These are phyloP conservation scores for Ormyrus rosae DNA, from an alignment of 2,888 invertebrate genomes.

Conservation along the genomic window DNA sequence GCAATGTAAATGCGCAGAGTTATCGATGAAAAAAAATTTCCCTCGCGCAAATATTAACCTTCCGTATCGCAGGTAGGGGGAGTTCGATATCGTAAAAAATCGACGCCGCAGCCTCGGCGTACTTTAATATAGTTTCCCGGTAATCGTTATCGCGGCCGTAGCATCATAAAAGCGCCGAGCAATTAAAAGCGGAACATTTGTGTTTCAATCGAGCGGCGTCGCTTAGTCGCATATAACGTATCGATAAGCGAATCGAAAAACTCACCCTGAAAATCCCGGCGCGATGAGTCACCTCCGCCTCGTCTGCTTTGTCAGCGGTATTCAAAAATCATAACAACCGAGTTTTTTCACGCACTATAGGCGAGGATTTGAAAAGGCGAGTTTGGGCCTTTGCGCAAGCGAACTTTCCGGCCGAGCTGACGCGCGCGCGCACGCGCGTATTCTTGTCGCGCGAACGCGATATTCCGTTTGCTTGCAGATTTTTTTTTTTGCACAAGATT, in stretches of 20 bases:
- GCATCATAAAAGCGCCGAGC: conserved; percentile 15
- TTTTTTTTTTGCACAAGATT: too few species aligned
- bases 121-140: conserved; percentile 15
- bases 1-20: not conserved
- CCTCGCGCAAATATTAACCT: conserved; percentile 30
- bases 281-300: conserved; percentile 13
- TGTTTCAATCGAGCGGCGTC: not conserved
- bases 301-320: conserved; percentile 12
- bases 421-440: too few species aligned
- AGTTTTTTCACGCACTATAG: not conserved
- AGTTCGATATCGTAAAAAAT: conserved; percentile 5
- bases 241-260: conserved; percentile 34
- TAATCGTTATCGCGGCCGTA: conserved; percentile 10
- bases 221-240: not conserved
- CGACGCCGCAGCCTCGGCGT: not conserved
- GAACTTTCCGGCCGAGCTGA: too few species aligned
- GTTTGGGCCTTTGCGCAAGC: too few species aligned
- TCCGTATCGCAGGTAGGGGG: not conserved
- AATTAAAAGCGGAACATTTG: conserved; percentile 25
- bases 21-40: not conserved
- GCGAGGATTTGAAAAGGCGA: not conserved
- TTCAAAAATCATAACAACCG: conserved; percentile 20
- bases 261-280: conserved; percentile 5
- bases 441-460: too few species aligned
- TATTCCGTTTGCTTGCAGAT: too few species aligned